phyloP scores from a whole-genome alignment of 2,888 invertebrate species.

The Allacma fusca region DNA sequence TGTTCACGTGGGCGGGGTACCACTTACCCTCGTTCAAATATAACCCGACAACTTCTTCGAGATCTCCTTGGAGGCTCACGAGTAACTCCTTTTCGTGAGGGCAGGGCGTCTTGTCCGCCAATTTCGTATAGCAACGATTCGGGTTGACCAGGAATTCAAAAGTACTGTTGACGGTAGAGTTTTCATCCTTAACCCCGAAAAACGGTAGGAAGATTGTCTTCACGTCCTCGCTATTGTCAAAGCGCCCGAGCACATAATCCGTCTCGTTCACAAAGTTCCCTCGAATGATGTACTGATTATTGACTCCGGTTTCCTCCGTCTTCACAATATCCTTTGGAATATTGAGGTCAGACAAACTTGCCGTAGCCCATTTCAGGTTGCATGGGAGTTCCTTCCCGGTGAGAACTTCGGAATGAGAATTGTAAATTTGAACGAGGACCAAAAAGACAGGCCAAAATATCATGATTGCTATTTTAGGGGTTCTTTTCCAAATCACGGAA shows the following conservation, averaged over 20 bases:
- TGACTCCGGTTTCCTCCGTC: neutral
- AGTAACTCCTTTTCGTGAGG: too few species aligned
- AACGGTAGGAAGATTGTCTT: neutral
- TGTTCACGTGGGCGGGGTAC: slow-evolving; percentile 9
- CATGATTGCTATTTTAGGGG: too few species aligned
- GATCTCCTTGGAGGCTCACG: too few species aligned
- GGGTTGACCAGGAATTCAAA: slow-evolving; percentile 40
- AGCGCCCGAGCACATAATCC: neutral
- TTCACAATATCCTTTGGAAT: neutral
- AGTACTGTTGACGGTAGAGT: neutral
- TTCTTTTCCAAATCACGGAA: too few species aligned
- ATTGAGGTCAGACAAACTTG: too few species aligned
- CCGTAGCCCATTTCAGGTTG: neutral
- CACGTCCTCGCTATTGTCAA: neutral
- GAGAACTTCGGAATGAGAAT: too few species aligned
- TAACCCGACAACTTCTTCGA: neutral
- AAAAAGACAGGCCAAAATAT: too few species aligned
- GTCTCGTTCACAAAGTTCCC: neutral
- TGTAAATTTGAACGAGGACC: too few species aligned
- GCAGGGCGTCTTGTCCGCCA: too few species aligned
- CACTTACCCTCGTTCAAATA: neutral
- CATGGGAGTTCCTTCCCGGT: neutral
- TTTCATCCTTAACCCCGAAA: neutral
- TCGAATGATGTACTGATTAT: slow-evolving; percentile 10
- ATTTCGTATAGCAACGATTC: neutral